Base-by-base conservation (phyloP, 2,888 invertebrate genomes). In the Luperina testacea region DNA sequence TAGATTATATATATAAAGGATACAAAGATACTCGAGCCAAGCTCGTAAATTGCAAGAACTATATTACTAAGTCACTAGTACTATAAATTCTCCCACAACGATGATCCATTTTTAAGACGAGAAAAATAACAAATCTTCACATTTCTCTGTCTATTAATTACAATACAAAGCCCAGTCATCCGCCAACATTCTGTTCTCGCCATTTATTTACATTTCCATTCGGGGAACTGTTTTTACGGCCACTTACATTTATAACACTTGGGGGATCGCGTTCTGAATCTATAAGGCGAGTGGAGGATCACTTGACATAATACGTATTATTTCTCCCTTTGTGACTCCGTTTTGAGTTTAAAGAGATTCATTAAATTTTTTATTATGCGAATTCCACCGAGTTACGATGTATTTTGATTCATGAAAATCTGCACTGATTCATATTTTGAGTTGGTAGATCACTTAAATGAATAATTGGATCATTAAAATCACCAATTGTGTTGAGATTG, bases 181-280 rank as follows among this genome's bases (percentile, higher is more conserved):
- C 67, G 77, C 83, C 76, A 81, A 81, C 72, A 79, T 82, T 81
- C 74, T 75, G 77, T 84, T 70, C 87, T 78, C 72, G 63, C 69
- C 81, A 81, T 89, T 87, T 89, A 89, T 88, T 89, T 87, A 83
- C 87, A 87, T 87, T 85, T 80, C 53, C 80, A 85, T 88, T 88
- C 82, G 74, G 59, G 61, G 71, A 83, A 84, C 85, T 83, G 85
- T 89, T 88, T 86, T 88, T 86, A 88, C 87, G 81, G 86, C 69
- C 86, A 87, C 88, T 89, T 88, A 89, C 86, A 86, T 88, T 88
- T 89, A 88, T 89, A 89, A 87, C 83, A 87, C 85, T 88, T 77
- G 81, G 83, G 82, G 80, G 83, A 81, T 80, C 84, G 86, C 82
- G 81, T 78, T 82, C 67, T 80, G 88, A 89, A 88, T 88, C 89